Base-by-base conservation (phyloP, 1,140 invertebrate species). In the Drosophila nasuta region DNA sequence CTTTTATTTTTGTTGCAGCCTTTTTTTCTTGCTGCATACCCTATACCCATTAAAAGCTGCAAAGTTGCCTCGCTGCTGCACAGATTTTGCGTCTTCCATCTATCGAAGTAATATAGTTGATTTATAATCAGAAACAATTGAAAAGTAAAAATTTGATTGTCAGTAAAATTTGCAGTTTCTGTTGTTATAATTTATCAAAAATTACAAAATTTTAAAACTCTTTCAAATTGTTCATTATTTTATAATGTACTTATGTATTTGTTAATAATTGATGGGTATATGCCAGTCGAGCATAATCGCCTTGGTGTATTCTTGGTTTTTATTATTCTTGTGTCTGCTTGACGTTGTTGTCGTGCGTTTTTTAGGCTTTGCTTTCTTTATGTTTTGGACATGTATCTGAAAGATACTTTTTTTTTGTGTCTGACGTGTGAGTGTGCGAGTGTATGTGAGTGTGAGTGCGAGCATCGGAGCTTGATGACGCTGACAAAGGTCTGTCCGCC, bases 351-450 rank as follows among this genome's bases (percentile, higher is more conserved):
- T 81, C 59, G 78, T 69, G 46, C 15, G 54, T 66, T 79, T 66
- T 64, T 63, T 70, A 54, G 66, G 49, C 74, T 75, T 70, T 85
- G 74, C 85, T 88, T 89, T 85, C 81, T 89, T 79, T 89, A 78
- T 77, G 65, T 83, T 87, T 83, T 81, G 74, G 78, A 85, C 77
- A 81, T 89, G 85, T 88, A 88, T 88, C 81, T 75, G 75, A 75
- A 75, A 89, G 77, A 89, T 88, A 81, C 77, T 83, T 89, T 83
- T 89, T 83, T 88, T 52, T 65, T 51, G 2, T 60, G 49, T 41
- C 10, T 58, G 33, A 30, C 30, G 35, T 38, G n/a, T 10, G n/a
- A 15, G 15, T 6, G 46, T 11, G 1, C 13, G 25, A 10, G 35
- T 51, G 20, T 75, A 17, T 70, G 25, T n/a, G 35, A 43, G 20